Evolutionary conservation across 2,888 invertebrate genomes (phyloP).

Genomic region (Nemotelus nigrinus): DNA sequence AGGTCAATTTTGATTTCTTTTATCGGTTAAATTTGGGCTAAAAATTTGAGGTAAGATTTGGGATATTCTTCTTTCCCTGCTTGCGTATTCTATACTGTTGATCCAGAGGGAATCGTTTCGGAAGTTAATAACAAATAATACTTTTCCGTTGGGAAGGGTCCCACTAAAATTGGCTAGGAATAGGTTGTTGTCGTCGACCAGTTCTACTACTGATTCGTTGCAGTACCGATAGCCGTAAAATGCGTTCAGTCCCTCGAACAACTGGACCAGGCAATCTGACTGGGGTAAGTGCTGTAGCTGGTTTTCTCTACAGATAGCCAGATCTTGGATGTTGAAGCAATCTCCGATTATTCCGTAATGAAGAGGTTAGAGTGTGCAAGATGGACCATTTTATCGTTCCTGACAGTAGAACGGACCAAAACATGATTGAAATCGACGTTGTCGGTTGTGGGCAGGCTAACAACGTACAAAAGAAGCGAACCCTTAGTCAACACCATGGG

Average conservation of each 20-base stretch:
- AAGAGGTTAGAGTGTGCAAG: constrained; percentile 5
- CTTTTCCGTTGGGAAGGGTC: neutral
- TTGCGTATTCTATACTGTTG: constrained; percentile 17
- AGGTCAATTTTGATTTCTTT: constrained; percentile 25
- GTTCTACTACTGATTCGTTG: constrained; percentile 2
- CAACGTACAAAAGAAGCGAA: constrained; percentile 21
- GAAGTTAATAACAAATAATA: constrained; percentile 18
- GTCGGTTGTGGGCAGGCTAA: constrained; percentile 26
- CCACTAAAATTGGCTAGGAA: constrained; percentile 38
- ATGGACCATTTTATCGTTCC: constrained; percentile 27
- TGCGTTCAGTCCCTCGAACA: constrained; percentile 14
- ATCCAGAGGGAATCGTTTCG: constrained; percentile 35
- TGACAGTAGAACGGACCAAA: constrained; percentile 16
- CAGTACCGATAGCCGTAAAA: constrained; percentile 13
- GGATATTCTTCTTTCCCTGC: constrained; percentile 23
- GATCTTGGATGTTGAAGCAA: neutral
- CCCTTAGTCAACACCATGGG: constrained; percentile 28
- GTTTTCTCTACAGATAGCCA: constrained; percentile 26
- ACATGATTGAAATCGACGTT: constrained; percentile 22
- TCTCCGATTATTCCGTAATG: neutral
- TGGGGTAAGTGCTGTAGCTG: constrained; percentile 6
- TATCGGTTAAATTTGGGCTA: constrained; percentile 10
- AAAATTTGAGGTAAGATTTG: constrained; percentile 34
- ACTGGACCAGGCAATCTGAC: constrained; percentile 21
- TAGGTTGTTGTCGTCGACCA: constrained; percentile 30